Evolutionary conservation across 2,888 invertebrate genomes (phyloP).

Genomic region (Serrognathus titanus): DNA sequence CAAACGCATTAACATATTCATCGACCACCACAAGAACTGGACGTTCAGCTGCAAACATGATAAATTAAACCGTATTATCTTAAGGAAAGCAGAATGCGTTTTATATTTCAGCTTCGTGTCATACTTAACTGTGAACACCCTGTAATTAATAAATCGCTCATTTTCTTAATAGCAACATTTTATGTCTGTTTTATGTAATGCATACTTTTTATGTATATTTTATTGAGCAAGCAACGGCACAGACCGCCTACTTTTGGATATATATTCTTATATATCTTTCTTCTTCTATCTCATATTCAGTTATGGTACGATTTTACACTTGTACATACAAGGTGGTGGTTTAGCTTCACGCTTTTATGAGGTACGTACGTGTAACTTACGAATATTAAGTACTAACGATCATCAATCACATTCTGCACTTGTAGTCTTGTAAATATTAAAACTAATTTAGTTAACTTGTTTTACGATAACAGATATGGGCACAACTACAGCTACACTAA

Average conservation of each 20-base stretch:
- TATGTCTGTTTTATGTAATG: not conserved
- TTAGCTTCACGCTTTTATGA: not conserved
- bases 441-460: constrained; percentile 27
- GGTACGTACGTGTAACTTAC: not conserved
- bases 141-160: constrained; percentile 4
- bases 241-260: constrained; percentile 8
- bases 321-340: not conserved
- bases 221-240: constrained; percentile 4
- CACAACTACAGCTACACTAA: constrained; percentile 48
- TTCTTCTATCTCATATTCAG: not conserved
- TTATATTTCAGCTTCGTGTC: constrained; percentile 3
- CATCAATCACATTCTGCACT: not conserved
- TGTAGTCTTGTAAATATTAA: constrained; percentile 4
- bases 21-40: constrained; percentile 1
- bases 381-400: not conserved
- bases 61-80: not conserved
- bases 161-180: constrained; percentile 5
- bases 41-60: not conserved
- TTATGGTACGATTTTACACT: not conserved
- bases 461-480: constrained; percentile 49
- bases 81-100: not conserved
- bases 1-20: constrained; percentile 1
- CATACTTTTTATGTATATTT: too few species aligned
- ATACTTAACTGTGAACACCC: too few species aligned
- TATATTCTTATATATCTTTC: not conserved